These are phyloP conservation scores for Palythoa caribaeorum DNA, from an alignment of 92 coral and sea anemone genomes.

Conservation along the genomic window DNA sequence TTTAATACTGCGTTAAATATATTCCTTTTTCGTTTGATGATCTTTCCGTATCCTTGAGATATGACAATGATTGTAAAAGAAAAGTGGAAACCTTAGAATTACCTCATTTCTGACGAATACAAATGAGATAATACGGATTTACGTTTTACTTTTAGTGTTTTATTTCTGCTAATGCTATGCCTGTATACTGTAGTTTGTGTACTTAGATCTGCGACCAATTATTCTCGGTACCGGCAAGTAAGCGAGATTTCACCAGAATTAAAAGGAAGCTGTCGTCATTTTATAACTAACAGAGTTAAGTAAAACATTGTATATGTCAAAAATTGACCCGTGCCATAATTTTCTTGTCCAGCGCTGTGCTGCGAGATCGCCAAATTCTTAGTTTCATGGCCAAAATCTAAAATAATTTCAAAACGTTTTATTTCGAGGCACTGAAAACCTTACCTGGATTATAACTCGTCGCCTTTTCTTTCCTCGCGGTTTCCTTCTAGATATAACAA, in stretches of 20 bases:
- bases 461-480: constrained; percentile 45
- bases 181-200: neutral
- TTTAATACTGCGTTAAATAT: neutral
- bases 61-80: neutral
- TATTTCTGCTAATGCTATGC: neutral
- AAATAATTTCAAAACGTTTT: constrained; percentile 16
- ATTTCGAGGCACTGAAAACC: neutral
- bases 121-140: neutral
- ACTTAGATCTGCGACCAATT: neutral
- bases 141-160: neutral
- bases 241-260: neutral
- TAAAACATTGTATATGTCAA: constrained; percentile 30
- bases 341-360: neutral
- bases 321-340: constrained; percentile 42
- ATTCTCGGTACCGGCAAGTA: neutral
- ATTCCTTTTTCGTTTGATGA: neutral
- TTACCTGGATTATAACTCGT: constrained; percentile 34
- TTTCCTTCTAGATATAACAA: constrained; percentile 35
- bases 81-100: neutral
- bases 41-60: neutral
- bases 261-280: constrained; percentile 27
- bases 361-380: neutral
- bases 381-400: neutral
- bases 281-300: neutral
- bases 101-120: neutral